Percentiles rank a stretch among this genome's conserved stretches.
These are phyloP conservation scores for Microtus ochrogaster DNA, from an alignment of 2,113 vertebrate species.

Conservation along the genomic window DNA sequence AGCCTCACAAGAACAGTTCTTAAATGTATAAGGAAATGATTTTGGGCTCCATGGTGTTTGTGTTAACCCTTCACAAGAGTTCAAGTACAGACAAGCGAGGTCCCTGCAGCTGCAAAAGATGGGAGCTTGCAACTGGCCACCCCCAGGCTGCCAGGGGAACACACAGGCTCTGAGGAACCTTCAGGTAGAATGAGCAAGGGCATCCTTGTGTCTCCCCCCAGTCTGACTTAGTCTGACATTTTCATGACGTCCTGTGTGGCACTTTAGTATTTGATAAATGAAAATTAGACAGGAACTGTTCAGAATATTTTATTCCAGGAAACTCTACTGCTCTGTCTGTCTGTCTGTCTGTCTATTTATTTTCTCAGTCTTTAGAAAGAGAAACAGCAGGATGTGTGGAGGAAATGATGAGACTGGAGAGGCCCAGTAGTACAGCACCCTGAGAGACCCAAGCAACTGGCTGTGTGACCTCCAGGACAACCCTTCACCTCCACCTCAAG, in stretches of 20 bases:
- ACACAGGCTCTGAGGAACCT: rapidly evolving
- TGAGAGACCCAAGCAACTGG: neutral
- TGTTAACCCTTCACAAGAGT: conserved; percentile 73
- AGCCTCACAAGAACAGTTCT: neutral
- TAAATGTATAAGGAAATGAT: conserved; percentile 72
- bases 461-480: neutral
- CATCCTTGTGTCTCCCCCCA: neutral
- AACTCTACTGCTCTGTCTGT: neutral
- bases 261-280: neutral
- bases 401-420: neutral
- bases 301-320: neutral
- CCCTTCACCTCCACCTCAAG: neutral
- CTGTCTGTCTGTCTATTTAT: neutral
- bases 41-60: conserved; percentile 61
- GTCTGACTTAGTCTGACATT: rapidly evolving
- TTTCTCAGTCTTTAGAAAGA: neutral
- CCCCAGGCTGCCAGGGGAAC: rapidly evolving
- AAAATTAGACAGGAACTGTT: neutral
- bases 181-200: neutral
- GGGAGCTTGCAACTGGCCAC: conserved; percentile 25
- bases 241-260: conserved; percentile 6
- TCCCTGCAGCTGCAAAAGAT: conserved; percentile 55
- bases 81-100: neutral
- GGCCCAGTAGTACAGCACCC: rapidly evolving
- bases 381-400: neutral